Base-by-base conservation (phyloP, 1,140 invertebrate genomes). In the Drosophila navojoa region DNA sequence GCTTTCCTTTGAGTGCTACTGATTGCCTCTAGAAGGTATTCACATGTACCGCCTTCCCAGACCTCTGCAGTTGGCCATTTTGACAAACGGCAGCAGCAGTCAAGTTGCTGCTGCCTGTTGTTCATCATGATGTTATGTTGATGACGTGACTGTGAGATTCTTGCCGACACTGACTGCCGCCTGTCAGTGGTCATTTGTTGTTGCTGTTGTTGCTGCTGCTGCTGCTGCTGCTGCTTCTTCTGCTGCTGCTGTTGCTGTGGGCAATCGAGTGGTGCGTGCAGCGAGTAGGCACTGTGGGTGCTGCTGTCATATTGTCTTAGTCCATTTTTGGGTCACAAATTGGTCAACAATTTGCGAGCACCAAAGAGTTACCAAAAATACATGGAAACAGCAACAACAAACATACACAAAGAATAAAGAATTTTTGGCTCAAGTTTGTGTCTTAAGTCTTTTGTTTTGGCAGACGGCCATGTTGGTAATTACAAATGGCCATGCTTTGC, bases 91-190 rank as follows among this genome's bases (percentile, higher is more conserved):
- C 53, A 71, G 67, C 40, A 71, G 67, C 40, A 38, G 53, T 44
- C 63, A 55, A 68, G 64, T 60, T 61, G 22, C 58, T 68, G 54
- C 59, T 71, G 77, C 57, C 73, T 70, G 73, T 27, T 58, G 63
- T 47, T 29, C 50, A 55, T 50, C 25, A 54, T 47, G 72, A 38
- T 79, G 76, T 78, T 79, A 69, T 78, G 73, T 78, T 72, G 81
- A 81, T 79, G 82, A 87, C 71, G 81, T 84, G 80, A 85, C 81
- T 79, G 70, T 69, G 71, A 74, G 73, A 66, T 63, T 74, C 59
- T 81, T 58, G 19, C 50, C 50, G 50, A 53, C 50, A 53, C 63
- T 49, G 69, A 73, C 69, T 81, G 52, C 50, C 67, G 71, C 19
- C 64, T 78, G 79, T 78, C 79, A 68, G 67, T 76, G 71, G 27